Evolutionary conservation across 2,113 vertebrate genomes (phyloP).

Genomic region (Meles meles): DNA sequence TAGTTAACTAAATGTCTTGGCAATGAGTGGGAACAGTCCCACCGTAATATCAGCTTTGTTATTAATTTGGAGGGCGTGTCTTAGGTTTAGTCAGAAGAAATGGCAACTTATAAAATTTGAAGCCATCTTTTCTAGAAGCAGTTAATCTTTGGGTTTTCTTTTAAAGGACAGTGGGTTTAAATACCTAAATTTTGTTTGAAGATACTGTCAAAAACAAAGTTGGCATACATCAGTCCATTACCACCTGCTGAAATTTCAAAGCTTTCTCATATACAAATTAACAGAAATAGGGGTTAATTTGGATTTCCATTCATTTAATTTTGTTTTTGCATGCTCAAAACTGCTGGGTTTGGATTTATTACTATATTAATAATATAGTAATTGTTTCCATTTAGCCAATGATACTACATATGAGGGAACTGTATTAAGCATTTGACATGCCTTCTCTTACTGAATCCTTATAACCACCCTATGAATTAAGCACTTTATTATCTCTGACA

Average conservation of each 20-base stretch:
- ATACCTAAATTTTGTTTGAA: background rate
- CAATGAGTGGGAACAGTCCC: background rate
- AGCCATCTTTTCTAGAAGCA: background rate
- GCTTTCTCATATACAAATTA: background rate
- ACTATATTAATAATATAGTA: background rate
- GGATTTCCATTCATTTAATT: background rate
- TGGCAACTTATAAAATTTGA: background rate
- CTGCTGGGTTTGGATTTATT: background rate
- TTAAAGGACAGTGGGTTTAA: background rate
- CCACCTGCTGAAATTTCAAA: background rate
- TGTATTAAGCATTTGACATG: background rate
- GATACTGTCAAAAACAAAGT: background rate
- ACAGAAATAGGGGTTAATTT: background rate
- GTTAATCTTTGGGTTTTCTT: background rate
- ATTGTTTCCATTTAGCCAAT: background rate
- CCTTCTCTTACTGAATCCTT: background rate
- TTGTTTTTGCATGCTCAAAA: background rate
- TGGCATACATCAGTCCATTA: background rate
- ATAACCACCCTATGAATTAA: background rate
- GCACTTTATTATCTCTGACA: background rate
- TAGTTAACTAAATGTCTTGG: background rate
- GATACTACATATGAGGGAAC: background rate
- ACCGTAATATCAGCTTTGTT: background rate
- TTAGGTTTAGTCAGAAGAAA: background rate
- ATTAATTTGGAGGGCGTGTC: background rate